Evolutionary conservation across 2,888 invertebrate species (phyloP).

Genomic region (Taphrorychus bicolor): DNA sequence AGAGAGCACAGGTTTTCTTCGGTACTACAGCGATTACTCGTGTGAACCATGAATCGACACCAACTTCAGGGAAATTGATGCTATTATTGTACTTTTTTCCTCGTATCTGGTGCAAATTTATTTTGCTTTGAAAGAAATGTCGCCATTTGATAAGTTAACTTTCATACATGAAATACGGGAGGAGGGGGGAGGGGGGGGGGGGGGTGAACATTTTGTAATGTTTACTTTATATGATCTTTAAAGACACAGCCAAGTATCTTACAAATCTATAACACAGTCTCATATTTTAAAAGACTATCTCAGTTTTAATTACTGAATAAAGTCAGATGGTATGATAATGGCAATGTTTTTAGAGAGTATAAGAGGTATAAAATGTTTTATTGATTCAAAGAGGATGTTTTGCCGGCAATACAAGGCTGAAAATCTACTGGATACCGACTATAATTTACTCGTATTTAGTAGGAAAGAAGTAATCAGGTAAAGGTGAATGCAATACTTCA

Average conservation of each 20-base stretch:
- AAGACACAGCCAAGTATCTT: too few relatives aligned
- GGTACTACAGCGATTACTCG: constrained; percentile 31
- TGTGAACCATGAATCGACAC: constrained; percentile 37
- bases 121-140: neutral
- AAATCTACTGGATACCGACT: too few relatives aligned
- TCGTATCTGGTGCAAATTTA: neutral
- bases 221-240: too few relatives aligned
- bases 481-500: too few relatives aligned
- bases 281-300: neutral
- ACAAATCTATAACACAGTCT: too few relatives aligned
- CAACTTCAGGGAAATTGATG: constrained; percentile 7
- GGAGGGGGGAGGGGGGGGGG: too few relatives aligned
- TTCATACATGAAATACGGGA: too few relatives aligned
- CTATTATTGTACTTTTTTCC: too few relatives aligned
- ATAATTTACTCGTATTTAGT: too few relatives aligned
- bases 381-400: neutral
- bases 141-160: neutral
- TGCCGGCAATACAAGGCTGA: neutral
- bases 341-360: neutral
- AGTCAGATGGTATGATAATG: neutral
- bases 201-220: too few relatives aligned
- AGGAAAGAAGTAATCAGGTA: too few relatives aligned
- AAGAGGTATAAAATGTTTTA: neutral
- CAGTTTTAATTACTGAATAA: neutral
- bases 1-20: constrained; percentile 23